Evolutionary conservation across 2,797 vertebrate species (phyloP), one percentile per base, ranked within the genome.

Genomic region (Gouania willdenowi): DNA sequence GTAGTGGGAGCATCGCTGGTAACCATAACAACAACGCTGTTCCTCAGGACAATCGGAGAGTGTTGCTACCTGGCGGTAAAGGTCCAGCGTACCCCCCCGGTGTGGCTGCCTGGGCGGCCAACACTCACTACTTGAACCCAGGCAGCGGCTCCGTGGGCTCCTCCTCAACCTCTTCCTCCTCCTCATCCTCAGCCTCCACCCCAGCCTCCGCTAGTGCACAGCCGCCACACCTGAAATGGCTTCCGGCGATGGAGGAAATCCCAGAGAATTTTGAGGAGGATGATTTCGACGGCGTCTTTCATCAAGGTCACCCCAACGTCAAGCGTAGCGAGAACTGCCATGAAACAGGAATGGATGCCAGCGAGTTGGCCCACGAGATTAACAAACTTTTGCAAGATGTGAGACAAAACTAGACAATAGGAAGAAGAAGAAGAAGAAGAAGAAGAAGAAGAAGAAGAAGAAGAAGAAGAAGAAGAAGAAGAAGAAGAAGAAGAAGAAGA

Each of bases 161-260:
- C 18, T 29, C 16, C 12, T 43, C 5, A 21, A 10, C 24, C 12
- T 10, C 25, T 1, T 11, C 58, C 4, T 29, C 26, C 1, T 6
- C 59, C 3, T 29, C 75, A 3, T 29, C 77, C 5, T 35, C 80
- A 52, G 41, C 62, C 30, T 43, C 67, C 5, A 19, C 57, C 2
- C n/a, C 75, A 58, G 26, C 52, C 15, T 30, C 81, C 3, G 79
- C 88, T 18, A 88, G 86, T 41, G 84, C n/a, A 62, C 84, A 78
- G 67, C 74, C 77, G 26, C 90, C 1, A 51, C 90, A 93, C n/a
- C 89, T 94, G 1, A 98, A 97, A 35, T 98, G 96, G 96, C 86
- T 98, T 65, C 95, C 95, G 0, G 95, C 96, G 57, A 98, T 98
- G 96, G 96, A 98, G 78, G 96, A 98, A 71, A 98, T 98, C 69